Percentiles rank a stretch among this genome's conserved stretches.
These are phyloP conservation scores for Tinea pellionella DNA, from an alignment of 2,888 invertebrate genomes.

Conservation along the genomic window DNA sequence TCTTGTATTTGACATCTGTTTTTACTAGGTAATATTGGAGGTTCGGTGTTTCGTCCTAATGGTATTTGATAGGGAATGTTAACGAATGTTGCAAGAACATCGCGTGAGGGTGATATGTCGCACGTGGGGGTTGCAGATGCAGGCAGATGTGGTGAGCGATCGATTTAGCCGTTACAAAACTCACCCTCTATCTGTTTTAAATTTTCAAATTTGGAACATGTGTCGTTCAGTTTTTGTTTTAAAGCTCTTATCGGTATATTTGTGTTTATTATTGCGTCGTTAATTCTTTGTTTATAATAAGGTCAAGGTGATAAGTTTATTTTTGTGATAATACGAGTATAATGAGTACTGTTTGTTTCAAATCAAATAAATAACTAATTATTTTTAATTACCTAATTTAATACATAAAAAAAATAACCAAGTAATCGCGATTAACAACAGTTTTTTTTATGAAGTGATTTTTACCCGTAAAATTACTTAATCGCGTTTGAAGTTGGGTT, in stretches of 20 bases:
- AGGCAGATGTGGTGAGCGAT: conserved; percentile 52
- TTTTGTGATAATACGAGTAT: too few species aligned
- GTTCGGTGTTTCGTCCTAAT: not conserved
- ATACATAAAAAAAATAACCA: too few species aligned
- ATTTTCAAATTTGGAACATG: conserved; percentile 57
- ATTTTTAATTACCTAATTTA: too few species aligned
- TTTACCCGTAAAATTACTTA: too few species aligned
- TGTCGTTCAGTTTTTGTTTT: conserved; percentile 53
- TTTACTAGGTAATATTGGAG: not conserved
- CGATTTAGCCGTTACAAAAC: conserved; percentile 37
- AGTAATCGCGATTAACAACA: too few species aligned
- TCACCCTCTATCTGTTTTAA: conserved; percentile 48
- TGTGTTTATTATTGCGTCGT: not conserved
- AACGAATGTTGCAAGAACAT: conserved; percentile 9
- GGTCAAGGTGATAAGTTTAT: too few species aligned
- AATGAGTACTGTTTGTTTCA: too few species aligned
- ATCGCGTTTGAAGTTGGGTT: too few species aligned
- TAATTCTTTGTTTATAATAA: too few species aligned
- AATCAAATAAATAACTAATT: too few species aligned
- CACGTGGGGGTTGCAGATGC: conserved; percentile 30
- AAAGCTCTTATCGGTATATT: conserved; percentile 17
- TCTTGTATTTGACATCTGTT: not conserved
- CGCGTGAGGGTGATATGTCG: conserved; percentile 15
- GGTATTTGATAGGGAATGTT: conserved; percentile 10
- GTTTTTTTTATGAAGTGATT: too few species aligned